These are phyloP conservation scores for Drosophila truncata DNA, from an alignment of 1,140 invertebrate genomes.

Conservation along the genomic window DNA sequence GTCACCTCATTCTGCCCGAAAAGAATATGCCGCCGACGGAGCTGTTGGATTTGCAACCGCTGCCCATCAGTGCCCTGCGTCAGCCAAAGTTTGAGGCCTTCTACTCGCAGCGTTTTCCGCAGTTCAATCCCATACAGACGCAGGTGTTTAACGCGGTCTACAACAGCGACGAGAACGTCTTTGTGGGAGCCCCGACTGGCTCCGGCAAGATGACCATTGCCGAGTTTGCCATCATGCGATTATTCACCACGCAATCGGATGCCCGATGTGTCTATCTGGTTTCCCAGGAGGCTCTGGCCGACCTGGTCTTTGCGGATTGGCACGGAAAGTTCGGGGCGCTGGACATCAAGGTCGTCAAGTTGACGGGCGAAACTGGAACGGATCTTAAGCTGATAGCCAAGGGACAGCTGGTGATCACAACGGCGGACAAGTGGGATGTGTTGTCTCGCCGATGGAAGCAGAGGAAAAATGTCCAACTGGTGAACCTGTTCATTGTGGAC, in stretches of 20 bases:
- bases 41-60: slow-evolving; percentile 97
- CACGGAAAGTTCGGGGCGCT: slow-evolving; percentile 94
- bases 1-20: slow-evolving; percentile 98
- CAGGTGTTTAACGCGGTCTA: slow-evolving; percentile 99
- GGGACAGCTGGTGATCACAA: slow-evolving; percentile 98
- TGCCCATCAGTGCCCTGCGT: slow-evolving; percentile 94
- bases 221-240: slow-evolving; percentile 97
- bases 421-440: slow-evolving; percentile 99
- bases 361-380: slow-evolving; percentile 99
- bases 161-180: slow-evolving; percentile 99
- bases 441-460: slow-evolving; percentile 99
- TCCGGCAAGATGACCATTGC: slow-evolving; percentile 99
- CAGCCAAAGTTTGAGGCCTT: slow-evolving; percentile 95
- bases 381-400: slow-evolving; percentile 97
- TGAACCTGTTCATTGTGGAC: slow-evolving; percentile 98
- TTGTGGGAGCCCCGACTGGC: slow-evolving; percentile 98
- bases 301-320: slow-evolving; percentile 97
- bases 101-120: slow-evolving; percentile 94
- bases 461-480: slow-evolving; percentile 98
- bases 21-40: slow-evolving; percentile 99
- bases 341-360: slow-evolving; percentile 89
- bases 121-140: slow-evolving; percentile 99
- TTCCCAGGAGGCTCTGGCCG: slow-evolving; percentile 95
- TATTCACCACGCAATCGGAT: slow-evolving; percentile 91
- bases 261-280: slow-evolving; percentile 97